These are phyloP conservation scores for Teleogryllus oceanicus DNA, from an alignment of 2,888 invertebrate species.

Conservation along the genomic window DNA sequence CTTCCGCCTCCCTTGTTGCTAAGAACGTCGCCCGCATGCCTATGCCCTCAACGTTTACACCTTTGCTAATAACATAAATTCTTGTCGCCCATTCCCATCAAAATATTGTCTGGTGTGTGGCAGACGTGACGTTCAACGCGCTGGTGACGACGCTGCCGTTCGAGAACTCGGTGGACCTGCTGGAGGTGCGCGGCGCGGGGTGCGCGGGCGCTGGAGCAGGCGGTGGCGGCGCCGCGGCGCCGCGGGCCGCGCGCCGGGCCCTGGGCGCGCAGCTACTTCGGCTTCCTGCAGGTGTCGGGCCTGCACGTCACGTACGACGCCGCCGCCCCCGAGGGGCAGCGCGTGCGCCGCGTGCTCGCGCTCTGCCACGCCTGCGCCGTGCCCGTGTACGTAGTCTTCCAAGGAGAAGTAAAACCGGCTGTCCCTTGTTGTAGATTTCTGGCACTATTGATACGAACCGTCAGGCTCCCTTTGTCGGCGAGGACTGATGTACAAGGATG, in stretches of 20 bases:
- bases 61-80: too few relatives aligned
- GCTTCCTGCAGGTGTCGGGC: constrained; percentile 47
- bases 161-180: constrained; percentile 67
- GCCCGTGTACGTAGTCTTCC: constrained; percentile 47
- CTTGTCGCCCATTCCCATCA: too few relatives aligned
- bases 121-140: constrained; percentile 69
- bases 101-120: background rate
- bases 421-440: too few relatives aligned
- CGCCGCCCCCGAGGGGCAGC: constrained; percentile 54
- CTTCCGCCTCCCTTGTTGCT: too few relatives aligned
- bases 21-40: too few relatives aligned
- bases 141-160: constrained; percentile 70
- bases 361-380: constrained; percentile 62
- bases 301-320: constrained; percentile 61
- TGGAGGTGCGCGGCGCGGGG: constrained; percentile 64
- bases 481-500: background rate
- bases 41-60: too few relatives aligned
- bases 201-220: constrained; percentile 56
- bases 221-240: constrained; percentile 21
- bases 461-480: too few relatives aligned
- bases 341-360: constrained; percentile 54
- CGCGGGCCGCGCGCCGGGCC: background rate
- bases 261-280: background rate
- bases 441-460: too few relatives aligned
- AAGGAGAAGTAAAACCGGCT: too few relatives aligned